These are phyloP conservation scores for Vanacampus margaritifer DNA, from an alignment of 2,113 vertebrate species.

Conservation along the genomic window DNA sequence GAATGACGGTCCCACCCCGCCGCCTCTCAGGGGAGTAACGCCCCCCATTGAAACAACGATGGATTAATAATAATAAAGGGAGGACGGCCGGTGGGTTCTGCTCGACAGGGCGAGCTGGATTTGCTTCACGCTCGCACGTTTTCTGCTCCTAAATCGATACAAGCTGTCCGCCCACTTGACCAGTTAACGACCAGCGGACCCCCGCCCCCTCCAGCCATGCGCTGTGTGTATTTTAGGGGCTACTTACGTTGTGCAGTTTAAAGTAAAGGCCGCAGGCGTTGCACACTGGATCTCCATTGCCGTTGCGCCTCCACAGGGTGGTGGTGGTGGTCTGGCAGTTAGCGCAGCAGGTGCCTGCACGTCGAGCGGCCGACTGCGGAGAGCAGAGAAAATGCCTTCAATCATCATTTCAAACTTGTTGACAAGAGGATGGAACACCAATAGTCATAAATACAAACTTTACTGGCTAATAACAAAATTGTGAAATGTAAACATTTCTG, in stretches of 20 bases:
- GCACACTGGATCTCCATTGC: slow-evolving; percentile 98
- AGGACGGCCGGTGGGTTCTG: slow-evolving; percentile 67
- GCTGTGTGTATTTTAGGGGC: slow-evolving; percentile 6
- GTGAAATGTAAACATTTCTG: not conserved
- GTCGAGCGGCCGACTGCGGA: slow-evolving; percentile 89
- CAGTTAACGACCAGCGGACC: slow-evolving; percentile 46
- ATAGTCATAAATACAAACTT: not conserved
- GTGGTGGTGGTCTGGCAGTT: slow-evolving; percentile 99
- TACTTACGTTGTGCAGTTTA: slow-evolving; percentile 98
- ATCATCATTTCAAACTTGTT: not conserved
- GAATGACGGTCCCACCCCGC: slow-evolving; percentile 73
- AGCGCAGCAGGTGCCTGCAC: slow-evolving; percentile 97
- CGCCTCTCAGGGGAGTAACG: slow-evolving; percentile 73
- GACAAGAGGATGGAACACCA: not conserved
- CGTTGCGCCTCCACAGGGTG: slow-evolving; percentile 97
- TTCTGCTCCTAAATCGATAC: slow-evolving; percentile 69
- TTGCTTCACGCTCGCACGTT: slow-evolving; percentile 50
- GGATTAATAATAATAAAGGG: slow-evolving; percentile 70
- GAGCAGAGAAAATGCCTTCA: slow-evolving; percentile 18
- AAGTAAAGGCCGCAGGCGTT: slow-evolving; percentile 99
- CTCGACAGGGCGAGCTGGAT: slow-evolving; percentile 69
- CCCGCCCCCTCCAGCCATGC: not conserved
- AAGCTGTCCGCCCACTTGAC: slow-evolving; percentile 74
- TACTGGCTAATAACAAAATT: not conserved
- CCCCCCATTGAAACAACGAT: slow-evolving; percentile 75